Conservation (phyloP, 1,140 invertebrate genomes). For the Chrysoperla carnea region DNA sequence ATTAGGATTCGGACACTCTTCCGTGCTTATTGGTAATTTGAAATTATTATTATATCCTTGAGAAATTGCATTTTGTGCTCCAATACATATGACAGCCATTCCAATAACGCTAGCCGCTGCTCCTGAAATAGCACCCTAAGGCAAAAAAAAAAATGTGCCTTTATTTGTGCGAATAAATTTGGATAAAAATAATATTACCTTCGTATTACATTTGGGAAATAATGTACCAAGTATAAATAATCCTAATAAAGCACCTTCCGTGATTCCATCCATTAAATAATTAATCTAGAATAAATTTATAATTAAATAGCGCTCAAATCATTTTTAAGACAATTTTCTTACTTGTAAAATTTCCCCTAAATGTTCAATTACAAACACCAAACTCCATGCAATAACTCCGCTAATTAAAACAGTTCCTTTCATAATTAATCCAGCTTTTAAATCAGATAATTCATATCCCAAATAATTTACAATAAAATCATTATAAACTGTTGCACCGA, state of each 20-base stretch:
- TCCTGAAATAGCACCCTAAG: conserved; percentile 47
- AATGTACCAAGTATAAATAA: conserved; percentile 69
- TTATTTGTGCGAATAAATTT: not conserved
- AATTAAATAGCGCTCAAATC: conserved; percentile 52
- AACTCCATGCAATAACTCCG: not conserved
- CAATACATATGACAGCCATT: no score
- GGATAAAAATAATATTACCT: conserved; percentile 8
- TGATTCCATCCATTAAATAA: conserved; percentile 65
- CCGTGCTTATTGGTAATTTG: no score
- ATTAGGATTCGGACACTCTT: no score
- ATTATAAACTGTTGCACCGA: conserved; percentile 36
- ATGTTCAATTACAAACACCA: conserved; percentile 17
- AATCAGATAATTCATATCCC: not conserved
- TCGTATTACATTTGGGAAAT: conserved; percentile 38
- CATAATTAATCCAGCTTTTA: no score
- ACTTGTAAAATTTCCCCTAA: conserved; percentile 13
- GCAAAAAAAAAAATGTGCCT: not conserved
- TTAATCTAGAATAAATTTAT: conserved; percentile 51
- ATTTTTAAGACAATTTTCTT: conserved; percentile 37
- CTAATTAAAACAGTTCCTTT: no score
- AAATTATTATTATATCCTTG: no score
- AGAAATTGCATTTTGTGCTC: no score
- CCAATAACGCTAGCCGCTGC: conserved; percentile 20
- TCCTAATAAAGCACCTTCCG: conserved; percentile 61
- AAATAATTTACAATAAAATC: not conserved